Percentiles rank a stretch among this genome's conserved stretches.
Evolutionary conservation across 2,888 invertebrate genomes (phyloP).

Genomic region (Leucoma salicis): DNA sequence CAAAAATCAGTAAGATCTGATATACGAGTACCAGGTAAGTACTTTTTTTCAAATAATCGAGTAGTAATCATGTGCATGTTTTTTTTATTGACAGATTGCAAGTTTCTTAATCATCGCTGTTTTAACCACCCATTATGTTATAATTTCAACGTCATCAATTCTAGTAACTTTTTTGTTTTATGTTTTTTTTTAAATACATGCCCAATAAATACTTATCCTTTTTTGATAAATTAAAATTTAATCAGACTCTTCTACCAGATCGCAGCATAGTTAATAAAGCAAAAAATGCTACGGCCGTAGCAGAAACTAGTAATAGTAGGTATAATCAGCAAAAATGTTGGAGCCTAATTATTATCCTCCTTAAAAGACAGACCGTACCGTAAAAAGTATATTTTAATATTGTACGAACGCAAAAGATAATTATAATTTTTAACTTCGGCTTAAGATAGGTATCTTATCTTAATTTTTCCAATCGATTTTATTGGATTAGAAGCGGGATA

Average conservation of each 20-base stretch:
- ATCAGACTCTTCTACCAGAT: constrained; percentile 16
- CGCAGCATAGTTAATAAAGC: not conserved
- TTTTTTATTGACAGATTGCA: not conserved
- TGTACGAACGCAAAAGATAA: not conserved
- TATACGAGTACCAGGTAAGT: too few species aligned
- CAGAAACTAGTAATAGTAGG: constrained; percentile 25
- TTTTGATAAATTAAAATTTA: constrained; percentile 32
- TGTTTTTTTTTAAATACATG: not conserved
- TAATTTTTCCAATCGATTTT: constrained; percentile 1
- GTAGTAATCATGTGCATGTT: not conserved
- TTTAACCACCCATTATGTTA: too few species aligned
- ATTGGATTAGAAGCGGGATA: not conserved
- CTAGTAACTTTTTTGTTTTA: not conserved
- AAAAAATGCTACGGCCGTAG: constrained; percentile 15
- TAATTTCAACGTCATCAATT: too few species aligned
- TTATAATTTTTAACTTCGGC: not conserved
- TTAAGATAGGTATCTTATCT: not conserved
- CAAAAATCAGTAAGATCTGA: constrained; percentile 21
- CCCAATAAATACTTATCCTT: constrained; percentile 5
- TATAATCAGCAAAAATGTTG: constrained; percentile 31
- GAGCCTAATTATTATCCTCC: constrained; percentile 29
- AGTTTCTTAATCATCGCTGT: not conserved
- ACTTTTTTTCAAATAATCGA: constrained; percentile 19
- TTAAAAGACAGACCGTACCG: constrained; percentile 18
- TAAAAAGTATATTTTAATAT: constrained; percentile 8